Conservation (phyloP, 2,888 invertebrate species). For the Pegoplata infirma region DNA sequence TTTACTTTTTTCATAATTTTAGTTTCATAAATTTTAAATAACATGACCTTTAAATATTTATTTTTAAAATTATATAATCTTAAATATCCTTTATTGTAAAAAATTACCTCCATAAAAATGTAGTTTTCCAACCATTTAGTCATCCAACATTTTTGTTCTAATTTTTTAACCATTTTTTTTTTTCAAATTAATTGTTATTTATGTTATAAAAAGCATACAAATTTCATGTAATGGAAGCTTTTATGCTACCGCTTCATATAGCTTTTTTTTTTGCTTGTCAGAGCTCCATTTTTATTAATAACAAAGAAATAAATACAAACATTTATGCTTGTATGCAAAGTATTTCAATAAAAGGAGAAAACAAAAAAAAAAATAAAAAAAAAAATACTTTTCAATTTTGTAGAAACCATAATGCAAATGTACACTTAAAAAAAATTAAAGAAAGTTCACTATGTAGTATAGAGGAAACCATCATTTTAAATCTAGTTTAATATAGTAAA, state of each 20-base stretch:
- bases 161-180: constrained; percentile 3
- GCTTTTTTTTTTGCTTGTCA: constrained; percentile 19
- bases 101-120: too few relatives aligned
- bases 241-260: not conserved
- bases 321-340: not conserved
- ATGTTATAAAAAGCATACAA: constrained; percentile 51
- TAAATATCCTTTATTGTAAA: too few relatives aligned
- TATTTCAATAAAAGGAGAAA: not conserved
- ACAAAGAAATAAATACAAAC: not conserved
- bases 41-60: too few relatives aligned
- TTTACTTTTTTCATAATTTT: too few relatives aligned
- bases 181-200: constrained; percentile 52
- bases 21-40: too few relatives aligned
- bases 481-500: too few relatives aligned
- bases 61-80: too few relatives aligned
- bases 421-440: not conserved
- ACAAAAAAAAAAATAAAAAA: not conserved
- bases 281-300: not conserved
- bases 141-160: not conserved
- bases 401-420: not conserved
- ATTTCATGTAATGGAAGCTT: constrained; percentile 46
- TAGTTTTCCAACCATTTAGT: too few relatives aligned
- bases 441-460: too few relatives aligned
- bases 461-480: too few relatives aligned
- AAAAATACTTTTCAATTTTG: not conserved